Conservation (phyloP, 1,140 invertebrate species). For the Polypedilum vanderplanki region DNA sequence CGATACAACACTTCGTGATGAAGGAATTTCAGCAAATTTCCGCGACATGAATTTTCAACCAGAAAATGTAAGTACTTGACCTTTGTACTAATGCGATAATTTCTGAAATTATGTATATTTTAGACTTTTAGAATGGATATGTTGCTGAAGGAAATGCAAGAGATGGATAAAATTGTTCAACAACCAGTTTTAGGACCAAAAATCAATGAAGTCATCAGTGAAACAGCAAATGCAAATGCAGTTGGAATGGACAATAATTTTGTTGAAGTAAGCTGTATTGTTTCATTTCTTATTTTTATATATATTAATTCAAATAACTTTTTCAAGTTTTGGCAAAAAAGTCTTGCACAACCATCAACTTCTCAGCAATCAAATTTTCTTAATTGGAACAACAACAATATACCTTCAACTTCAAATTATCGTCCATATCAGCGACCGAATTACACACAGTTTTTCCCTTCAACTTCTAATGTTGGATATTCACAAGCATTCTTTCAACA, state of each 20-base stretch:
- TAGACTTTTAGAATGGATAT: constrained; percentile 55
- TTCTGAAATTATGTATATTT: constrained; percentile 36
- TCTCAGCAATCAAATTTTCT: neutral
- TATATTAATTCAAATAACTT: neutral
- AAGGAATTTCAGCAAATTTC: constrained; percentile 47
- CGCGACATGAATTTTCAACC: constrained; percentile 36
- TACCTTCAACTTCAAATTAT: constrained; percentile 7
- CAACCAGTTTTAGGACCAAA: constrained; percentile 32
- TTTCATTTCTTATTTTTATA: too few species aligned
- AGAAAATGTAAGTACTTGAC: constrained; percentile 32
- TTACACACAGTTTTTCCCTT: constrained; percentile 3
- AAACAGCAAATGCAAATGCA: neutral
- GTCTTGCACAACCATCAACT: neutral
- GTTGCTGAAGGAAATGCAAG: constrained; percentile 49
- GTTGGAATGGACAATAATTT: neutral
- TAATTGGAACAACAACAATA: constrained; percentile 33
- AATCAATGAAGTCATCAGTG: constrained; percentile 34
- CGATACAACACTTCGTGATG: constrained; percentile 65
- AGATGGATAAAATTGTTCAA: constrained; percentile 50
- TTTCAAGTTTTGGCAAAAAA: neutral
- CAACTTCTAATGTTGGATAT: constrained; percentile 35
- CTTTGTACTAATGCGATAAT: constrained; percentile 24
- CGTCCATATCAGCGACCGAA: neutral
- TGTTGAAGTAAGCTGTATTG: neutral
- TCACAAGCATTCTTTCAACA: constrained; percentile 39